phyloP scores from a whole-genome alignment of 1,140 invertebrate genomes.

The Aphaenogaster rudis region DNA sequence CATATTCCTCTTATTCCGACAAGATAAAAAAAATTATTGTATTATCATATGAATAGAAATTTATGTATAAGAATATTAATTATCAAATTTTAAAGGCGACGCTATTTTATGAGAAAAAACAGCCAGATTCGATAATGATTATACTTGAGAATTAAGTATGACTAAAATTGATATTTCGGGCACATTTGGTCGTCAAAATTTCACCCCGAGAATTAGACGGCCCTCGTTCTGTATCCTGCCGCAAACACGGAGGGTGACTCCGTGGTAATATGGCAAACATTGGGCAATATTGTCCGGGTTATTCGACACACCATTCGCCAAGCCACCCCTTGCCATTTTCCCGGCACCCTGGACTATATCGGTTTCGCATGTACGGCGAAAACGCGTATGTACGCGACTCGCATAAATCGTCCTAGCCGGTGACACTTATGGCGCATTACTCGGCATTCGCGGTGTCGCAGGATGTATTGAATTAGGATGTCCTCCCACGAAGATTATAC shows the following conservation, averaged over 20 bases:
- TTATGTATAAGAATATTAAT: not conserved
- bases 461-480: slow-evolving; percentile 68
- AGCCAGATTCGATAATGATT: not conserved
- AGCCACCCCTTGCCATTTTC: slow-evolving; percentile 51
- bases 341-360: slow-evolving; percentile 50
- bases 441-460: slow-evolving; percentile 42
- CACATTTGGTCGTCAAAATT: not conserved
- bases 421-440: slow-evolving; percentile 76
- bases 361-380: slow-evolving; percentile 60
- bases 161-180: not conserved
- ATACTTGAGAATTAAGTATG: not conserved
- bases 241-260: slow-evolving; percentile 64
- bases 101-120: too few relatives aligned
- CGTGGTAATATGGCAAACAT: slow-evolving; percentile 74
- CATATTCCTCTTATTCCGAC: not conserved
- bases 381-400: slow-evolving; percentile 52
- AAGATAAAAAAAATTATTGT: not conserved
- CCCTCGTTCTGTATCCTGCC: not conserved
- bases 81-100: not conserved
- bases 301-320: slow-evolving; percentile 79
- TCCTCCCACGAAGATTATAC: slow-evolving; percentile 70
- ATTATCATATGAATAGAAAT: not conserved
- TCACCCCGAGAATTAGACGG: not conserved
- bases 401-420: slow-evolving; percentile 68
- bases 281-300: slow-evolving; percentile 78